phyloP scores from a whole-genome alignment of 1,140 invertebrate genomes.

The Sycophila sp. region DNA sequence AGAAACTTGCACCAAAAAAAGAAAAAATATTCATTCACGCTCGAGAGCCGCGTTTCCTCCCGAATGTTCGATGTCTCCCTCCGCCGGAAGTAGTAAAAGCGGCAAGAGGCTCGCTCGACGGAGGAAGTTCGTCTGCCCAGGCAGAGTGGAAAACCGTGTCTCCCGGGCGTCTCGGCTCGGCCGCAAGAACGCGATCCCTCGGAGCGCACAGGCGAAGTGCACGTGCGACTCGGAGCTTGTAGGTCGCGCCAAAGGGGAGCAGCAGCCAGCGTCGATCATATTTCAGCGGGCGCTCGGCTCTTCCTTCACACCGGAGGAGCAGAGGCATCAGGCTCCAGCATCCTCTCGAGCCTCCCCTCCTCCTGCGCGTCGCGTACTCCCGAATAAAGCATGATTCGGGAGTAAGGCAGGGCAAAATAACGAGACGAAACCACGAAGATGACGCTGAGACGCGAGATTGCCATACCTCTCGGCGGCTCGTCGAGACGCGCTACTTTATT shows the following conservation, averaged over 20 bases:
- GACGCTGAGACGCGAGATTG: not conserved
- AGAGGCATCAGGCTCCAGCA: not conserved
- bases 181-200: slow-evolving; percentile 22
- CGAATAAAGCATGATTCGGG: not conserved
- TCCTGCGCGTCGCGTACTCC: not conserved
- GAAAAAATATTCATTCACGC: not conserved
- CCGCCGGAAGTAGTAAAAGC: slow-evolving; percentile 16
- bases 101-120: too few relatives aligned
- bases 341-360: not conserved
- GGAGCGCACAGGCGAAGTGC: too few relatives aligned
- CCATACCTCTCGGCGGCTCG: not conserved
- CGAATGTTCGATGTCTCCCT: not conserved
- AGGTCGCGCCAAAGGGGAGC: too few relatives aligned
- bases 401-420: not conserved
- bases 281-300: not conserved
- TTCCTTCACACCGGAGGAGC: not conserved
- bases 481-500: not conserved
- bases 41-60: not conserved
- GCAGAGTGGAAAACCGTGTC: slow-evolving; percentile 33
- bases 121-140: slow-evolving; percentile 9
- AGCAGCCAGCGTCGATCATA: slow-evolving; percentile 7
- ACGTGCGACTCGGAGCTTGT: too few relatives aligned
- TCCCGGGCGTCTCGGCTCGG: slow-evolving; percentile 12
- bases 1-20: not conserved
- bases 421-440: not conserved